Percentiles rank a stretch among this genome's conserved stretches.
Evolutionary conservation across 2,113 vertebrate species (phyloP).

Genomic region (Petaurus breviceps): DNA sequence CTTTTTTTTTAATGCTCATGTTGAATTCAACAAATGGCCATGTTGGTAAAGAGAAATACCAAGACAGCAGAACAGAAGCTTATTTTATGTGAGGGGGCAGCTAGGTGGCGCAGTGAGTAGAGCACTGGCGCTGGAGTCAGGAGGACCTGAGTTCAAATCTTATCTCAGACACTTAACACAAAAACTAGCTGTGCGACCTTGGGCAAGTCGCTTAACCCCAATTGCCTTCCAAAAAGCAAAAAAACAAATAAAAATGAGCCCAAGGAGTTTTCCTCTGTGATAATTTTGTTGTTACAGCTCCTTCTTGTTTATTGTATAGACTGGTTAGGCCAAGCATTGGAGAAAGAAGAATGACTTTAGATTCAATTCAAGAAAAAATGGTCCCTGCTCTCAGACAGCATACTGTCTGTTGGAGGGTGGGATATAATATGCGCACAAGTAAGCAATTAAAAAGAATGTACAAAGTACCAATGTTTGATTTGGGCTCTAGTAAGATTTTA

Average conservation of each 20-base stretch:
- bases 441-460: not conserved
- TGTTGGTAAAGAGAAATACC: not conserved
- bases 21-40: not conserved
- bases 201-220: too few species aligned
- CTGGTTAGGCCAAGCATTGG: not conserved
- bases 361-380: not conserved
- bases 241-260: not conserved
- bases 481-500: not conserved
- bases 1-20: not conserved
- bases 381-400: not conserved
- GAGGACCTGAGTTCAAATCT: too few species aligned
- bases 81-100: not conserved
- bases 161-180: too few species aligned
- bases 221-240: too few species aligned
- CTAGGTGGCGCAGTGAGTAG: too few species aligned
- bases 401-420: not conserved
- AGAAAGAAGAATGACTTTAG: not conserved
- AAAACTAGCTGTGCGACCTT: too few species aligned
- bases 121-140: too few species aligned
- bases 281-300: not conserved
- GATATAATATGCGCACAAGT: not conserved
- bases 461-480: not conserved
- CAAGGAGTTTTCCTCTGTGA: not conserved
- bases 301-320: not conserved
- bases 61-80: not conserved